Evolutionary conservation across 2,888 invertebrate genomes (phyloP).

Genomic region (Heliothis peltigera): DNA sequence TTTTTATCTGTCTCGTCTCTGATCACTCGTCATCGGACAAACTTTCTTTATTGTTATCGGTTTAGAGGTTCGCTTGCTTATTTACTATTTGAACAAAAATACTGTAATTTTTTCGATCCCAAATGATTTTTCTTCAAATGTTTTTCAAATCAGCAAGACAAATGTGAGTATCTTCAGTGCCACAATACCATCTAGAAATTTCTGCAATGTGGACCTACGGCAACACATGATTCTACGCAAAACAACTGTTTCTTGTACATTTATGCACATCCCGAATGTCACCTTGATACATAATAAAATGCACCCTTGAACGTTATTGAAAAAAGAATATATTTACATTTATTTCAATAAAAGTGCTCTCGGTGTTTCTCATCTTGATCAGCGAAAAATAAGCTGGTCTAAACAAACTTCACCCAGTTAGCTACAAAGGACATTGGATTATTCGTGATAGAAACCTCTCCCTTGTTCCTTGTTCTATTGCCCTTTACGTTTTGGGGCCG

Average conservation of each 20-base stretch:
- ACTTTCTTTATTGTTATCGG: too few species aligned
- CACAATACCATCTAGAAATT: neutral
- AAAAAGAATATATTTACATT: slow-evolving; percentile 37
- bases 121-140: too few species aligned
- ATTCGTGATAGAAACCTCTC: too few species aligned
- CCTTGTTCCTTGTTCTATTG: too few species aligned
- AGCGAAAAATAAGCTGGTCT: slow-evolving; percentile 5
- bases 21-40: too few species aligned
- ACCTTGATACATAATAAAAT: slow-evolving; percentile 32
- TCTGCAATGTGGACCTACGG: neutral
- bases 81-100: too few species aligned
- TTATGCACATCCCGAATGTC: slow-evolving; percentile 31
- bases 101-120: too few species aligned
- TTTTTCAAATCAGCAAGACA: neutral
- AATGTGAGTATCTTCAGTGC: neutral
- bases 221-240: neutral
- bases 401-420: neutral
- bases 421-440: too few species aligned
- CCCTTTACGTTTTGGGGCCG: too few species aligned
- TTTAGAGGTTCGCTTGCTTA: too few species aligned
- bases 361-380: slow-evolving; percentile 13
- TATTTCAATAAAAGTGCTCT: slow-evolving; percentile 31
- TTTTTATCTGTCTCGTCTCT: neutral
- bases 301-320: slow-evolving; percentile 49
- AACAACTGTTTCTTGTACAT: slow-evolving; percentile 7